phyloP scores from a whole-genome alignment of 64 coral and sea anemone species.

The Montipora foliosa region DNA sequence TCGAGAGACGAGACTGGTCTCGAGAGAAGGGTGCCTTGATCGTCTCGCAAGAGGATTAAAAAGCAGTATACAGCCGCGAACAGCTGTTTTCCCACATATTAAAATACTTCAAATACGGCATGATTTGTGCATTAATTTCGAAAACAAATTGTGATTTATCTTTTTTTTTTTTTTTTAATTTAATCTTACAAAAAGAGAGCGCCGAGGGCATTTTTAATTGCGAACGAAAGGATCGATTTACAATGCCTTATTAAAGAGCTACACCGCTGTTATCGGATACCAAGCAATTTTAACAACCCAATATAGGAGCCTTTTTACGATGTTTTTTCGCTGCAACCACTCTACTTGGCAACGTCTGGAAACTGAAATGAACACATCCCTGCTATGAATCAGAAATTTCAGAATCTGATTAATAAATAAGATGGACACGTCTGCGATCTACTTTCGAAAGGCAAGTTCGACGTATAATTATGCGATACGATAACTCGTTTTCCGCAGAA shows the following conservation, averaged over 20 bases:
- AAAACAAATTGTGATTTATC: neutral
- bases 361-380: no score
- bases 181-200: neutral
- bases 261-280: no score
- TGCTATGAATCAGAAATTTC: neutral
- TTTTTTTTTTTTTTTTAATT: neutral
- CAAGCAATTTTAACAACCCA: no score
- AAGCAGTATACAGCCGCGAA: no score
- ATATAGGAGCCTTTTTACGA: no score
- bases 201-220: neutral
- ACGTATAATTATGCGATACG: neutral
- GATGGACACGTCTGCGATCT: neutral
- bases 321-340: no score
- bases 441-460: neutral
- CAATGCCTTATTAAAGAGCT: neutral
- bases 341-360: neutral
- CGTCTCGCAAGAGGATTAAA: no score
- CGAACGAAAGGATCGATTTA: neutral
- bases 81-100: neutral
- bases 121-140: neutral
- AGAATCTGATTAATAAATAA: neutral
- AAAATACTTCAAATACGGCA: neutral
- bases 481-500: neutral
- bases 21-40: no score
- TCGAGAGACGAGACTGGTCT: no score